These are phyloP conservation scores for Lontra canadensis DNA, from an alignment of 2,113 vertebrate species.

Conservation along the genomic window DNA sequence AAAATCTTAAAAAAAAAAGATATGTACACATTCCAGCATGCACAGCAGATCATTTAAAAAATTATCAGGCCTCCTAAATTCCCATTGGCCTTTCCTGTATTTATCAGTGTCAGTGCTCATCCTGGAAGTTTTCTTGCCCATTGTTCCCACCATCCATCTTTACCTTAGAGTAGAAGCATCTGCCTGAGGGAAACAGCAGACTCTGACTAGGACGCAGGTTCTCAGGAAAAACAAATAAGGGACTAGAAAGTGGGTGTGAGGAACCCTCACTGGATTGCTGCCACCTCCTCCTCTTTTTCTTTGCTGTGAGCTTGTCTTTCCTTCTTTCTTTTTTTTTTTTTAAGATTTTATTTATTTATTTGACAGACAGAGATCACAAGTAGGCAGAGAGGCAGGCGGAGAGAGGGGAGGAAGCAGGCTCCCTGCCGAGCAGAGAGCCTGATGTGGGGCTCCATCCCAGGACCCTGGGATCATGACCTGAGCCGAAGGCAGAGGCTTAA, in stretches of 20 bases:
- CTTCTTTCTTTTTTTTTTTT: slow-evolving; percentile 27
- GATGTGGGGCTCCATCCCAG: no score
- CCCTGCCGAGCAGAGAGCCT: no score
- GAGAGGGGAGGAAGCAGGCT: no score
- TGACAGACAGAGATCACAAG: no score
- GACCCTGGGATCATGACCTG: no score
- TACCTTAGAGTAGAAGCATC: neutral
- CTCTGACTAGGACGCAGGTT: neutral
- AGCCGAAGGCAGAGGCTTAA: no score
- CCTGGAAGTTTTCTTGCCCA: neutral
- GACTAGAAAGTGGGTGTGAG: neutral
- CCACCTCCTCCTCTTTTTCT: neutral
- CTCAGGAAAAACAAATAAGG: slow-evolving; percentile 1
- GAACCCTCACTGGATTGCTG: neutral
- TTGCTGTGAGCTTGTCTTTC: neutral
- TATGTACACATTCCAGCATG: no score
- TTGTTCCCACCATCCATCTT: neutral
- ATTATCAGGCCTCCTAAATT: neutral
- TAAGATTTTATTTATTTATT: no score
- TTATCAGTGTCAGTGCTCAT: neutral
- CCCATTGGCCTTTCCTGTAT: neutral
- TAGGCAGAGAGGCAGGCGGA: no score
- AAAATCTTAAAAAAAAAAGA: no score
- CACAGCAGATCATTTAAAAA: neutral
- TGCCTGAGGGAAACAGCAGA: neutral